phyloP scores from a whole-genome alignment of 2,797 vertebrate species.

The Notamacropus eugenii region DNA sequence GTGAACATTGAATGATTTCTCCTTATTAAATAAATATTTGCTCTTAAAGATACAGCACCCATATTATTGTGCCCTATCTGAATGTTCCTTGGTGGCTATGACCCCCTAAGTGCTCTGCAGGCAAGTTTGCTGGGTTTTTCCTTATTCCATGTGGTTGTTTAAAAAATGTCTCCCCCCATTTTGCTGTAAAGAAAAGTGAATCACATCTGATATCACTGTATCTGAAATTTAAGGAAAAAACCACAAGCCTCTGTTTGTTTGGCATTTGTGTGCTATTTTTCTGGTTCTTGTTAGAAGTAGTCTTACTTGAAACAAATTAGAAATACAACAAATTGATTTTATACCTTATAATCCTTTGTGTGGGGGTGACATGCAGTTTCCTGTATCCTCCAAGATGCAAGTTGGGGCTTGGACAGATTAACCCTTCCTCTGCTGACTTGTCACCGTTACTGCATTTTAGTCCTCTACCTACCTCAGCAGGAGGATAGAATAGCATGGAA shows the following conservation, averaged over 20 bases:
- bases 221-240: background rate
- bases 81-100: background rate
- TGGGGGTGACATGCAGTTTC: background rate
- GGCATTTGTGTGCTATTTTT: background rate
- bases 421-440: conserved; percentile 53
- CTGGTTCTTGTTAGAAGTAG: conserved; percentile 35
- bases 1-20: conserved; percentile 10
- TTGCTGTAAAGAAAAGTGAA: conserved; percentile 19
- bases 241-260: conserved; percentile 1
- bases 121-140: conserved; percentile 17
- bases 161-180: background rate
- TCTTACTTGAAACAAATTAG: background rate
- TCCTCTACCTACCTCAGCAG: conserved; percentile 26
- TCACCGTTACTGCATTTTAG: background rate
- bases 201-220: conserved; percentile 35
- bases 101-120: conserved; percentile 34
- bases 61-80: background rate
- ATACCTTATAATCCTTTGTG: conserved; percentile 2
- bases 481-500: conserved; percentile 32
- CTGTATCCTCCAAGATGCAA: background rate
- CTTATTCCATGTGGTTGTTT: conserved; percentile 15
- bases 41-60: background rate
- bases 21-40: background rate
- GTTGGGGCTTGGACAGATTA: background rate
- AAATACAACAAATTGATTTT: background rate